Base-by-base conservation (phyloP, 1,140 invertebrate genomes). In the Bathynomus jamesi region DNA sequence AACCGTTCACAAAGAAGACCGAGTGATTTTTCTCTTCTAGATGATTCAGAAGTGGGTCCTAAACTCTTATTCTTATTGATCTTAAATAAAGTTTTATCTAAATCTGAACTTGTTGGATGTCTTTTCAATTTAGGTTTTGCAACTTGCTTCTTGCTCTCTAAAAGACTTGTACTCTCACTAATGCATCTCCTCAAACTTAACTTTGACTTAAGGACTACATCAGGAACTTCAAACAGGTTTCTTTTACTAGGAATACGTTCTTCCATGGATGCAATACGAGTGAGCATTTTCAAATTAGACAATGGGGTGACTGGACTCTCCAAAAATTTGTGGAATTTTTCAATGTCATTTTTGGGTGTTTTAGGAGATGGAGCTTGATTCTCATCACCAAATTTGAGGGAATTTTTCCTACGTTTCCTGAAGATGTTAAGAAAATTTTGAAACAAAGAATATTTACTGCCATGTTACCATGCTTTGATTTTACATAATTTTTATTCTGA, bases 1-100 rank as follows among this genome's bases (percentile, higher is more conserved):
- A 63, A 74, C 72, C 70, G 70, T 70, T 74, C 72, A 62, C 72
- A 70, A 13, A 74, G 30, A 21, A 74, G 60, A 31, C 72, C 72
- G 7, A 74, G 64, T 21, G 72, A 74, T 70, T 74, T 74, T 46
- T 74, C 72, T 65, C 70, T 74, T 60, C 72, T 60, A 4, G 72
- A 74, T 3, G 63, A 61, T 60, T 74, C 72, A 21, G 72, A 61
- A 68, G 68, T 25, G 70, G 11, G 3, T 28, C 60, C 30, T 63
- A 29, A n/a, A 25, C 28, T 32, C 8, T 65, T 32, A 28, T 67
- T 60, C n/a, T 64, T 65, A 24, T 68, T 63, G 3, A 61, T 66
- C 10, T 65, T 30, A 27, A 66, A 72, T n/a, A 32, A 46, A 30
- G 60, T 32, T 4, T n/a, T 60, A 0, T 30, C 29, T 25, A 67